Evolutionary conservation across 2,888 invertebrate species (phyloP).

Genomic region (Apamea epomidion): DNA sequence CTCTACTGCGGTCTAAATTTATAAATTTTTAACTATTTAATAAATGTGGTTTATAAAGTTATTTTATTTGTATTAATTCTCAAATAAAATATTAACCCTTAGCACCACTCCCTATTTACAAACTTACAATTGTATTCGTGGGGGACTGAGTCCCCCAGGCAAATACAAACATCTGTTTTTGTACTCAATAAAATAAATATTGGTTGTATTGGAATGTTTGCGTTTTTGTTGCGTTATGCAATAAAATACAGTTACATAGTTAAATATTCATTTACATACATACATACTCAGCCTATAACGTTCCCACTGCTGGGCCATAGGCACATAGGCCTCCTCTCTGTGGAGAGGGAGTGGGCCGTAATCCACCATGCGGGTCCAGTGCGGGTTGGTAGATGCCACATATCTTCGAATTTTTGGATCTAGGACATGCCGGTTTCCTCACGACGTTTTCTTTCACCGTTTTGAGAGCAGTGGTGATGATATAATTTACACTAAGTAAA

Average conservation of each 20-base stretch:
- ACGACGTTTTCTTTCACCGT: no score
- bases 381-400: no score
- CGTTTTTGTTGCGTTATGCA: neutral
- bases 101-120: neutral
- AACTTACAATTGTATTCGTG: neutral
- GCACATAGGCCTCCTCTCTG: no score
- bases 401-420: no score
- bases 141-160: neutral
- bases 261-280: neutral
- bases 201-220: neutral
- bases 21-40: neutral
- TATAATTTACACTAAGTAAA: no score
- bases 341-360: no score
- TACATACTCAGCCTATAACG: no score
- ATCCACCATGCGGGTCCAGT: no score
- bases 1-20: neutral
- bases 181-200: conserved; percentile 7
- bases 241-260: neutral
- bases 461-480: no score
- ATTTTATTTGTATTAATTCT: neutral
- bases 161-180: neutral
- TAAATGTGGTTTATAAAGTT: neutral
- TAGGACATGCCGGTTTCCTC: no score
- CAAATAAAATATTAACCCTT: neutral
- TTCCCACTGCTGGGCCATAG: no score